Evolutionary conservation across 2,797 vertebrate genomes (phyloP), one percentile per base, ranked within the genome.

Genomic region (Cetoscarus ocellatus): DNA sequence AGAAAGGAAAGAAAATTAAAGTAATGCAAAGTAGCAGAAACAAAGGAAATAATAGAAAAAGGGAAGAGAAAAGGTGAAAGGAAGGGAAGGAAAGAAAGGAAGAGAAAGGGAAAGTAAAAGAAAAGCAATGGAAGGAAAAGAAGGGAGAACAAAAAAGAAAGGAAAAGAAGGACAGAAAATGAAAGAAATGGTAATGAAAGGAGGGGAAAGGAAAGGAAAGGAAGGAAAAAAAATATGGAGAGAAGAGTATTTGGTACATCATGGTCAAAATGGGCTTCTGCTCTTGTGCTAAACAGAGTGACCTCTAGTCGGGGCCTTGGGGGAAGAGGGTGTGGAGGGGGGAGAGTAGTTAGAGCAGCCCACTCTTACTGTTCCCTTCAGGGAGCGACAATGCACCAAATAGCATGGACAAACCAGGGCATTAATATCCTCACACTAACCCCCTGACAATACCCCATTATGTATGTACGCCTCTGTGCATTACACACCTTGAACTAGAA

Each of bases 391-490:
- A 84, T 89, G 90, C 89, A 91, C 90, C 90, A 93, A 92, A 92
- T 87, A 90, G 86, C 90, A 75, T 80, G 88, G 88, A 86, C 88
- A 84, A 91, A 92, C 88, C 90, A 88, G 73, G 73, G 88, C 91
- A 94, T 94, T 95, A 94, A 95, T 94, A 94, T 93, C 91, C 85
- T 81, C 78, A 77, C 87, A 84, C 87, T 88, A 92, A 91, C 88
- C 93, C 88, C 91, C 81, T 92, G 93, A 94, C 91, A 93, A 94
- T 93, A 93, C 73, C 76, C 92, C 88, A 92, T 95, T 94, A 94
- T 92, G 83, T 92, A 93, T 93, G 91, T 87, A 93, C 87, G 90
- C 83, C 89, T 86, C 87, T 88, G 91, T 93, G 89, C 86, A 93
- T 93, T 91, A 90, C 89, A 93, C 93, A 93, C 91, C 88, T 92